Conservation (phyloP, 2,797 vertebrate genomes). For the Acomys russatus region DNA sequence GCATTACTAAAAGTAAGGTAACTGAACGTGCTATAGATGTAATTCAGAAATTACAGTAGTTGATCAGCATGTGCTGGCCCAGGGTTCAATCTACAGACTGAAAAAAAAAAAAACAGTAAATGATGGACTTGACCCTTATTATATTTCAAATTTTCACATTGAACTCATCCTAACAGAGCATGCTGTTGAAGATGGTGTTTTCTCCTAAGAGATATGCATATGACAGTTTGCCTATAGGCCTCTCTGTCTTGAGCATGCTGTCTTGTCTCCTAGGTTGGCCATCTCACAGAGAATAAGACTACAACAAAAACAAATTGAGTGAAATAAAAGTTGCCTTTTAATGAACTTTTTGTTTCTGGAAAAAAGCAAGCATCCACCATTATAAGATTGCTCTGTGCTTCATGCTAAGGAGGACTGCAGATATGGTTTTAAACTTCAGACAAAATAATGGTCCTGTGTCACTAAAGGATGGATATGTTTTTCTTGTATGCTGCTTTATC, state of each 20-base stretch:
- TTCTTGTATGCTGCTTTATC: constrained; percentile 34
- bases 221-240: not conserved
- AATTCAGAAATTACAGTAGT: not conserved
- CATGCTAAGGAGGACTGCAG: not conserved
- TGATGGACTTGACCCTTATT: not conserved
- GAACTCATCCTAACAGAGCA: not conserved
- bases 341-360: constrained; percentile 31
- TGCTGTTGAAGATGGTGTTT: not conserved
- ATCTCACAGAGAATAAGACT: constrained; percentile 26
- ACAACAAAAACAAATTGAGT: constrained; percentile 44
- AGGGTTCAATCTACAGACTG: not conserved
- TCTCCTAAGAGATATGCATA: not conserved
- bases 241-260: not conserved
- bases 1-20: not conserved
- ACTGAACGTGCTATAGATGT: not conserved
- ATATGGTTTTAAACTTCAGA: constrained; percentile 60
- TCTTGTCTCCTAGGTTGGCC: not conserved
- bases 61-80: not conserved
- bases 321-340: constrained; percentile 46
- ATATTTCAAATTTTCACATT: constrained; percentile 12
- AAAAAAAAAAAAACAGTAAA: not conserved
- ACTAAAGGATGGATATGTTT: constrained; percentile 3
- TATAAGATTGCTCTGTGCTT: constrained; percentile 30
- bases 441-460: constrained; percentile 38
- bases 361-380: not conserved